These are phyloP conservation scores for Reticulitermes speratus DNA, from an alignment of 1,140 invertebrate genomes.

Conservation along the genomic window DNA sequence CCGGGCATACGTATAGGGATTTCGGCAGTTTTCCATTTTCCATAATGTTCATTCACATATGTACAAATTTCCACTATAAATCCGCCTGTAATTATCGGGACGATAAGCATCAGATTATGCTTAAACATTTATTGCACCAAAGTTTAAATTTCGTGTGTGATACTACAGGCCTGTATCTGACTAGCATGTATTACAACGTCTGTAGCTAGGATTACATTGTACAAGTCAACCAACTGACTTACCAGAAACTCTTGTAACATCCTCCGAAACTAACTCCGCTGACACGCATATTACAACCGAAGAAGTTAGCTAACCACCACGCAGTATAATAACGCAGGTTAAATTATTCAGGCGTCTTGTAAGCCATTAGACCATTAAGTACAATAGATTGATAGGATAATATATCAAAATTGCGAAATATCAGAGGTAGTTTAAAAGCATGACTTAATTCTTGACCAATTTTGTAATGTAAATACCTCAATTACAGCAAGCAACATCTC, in stretches of 20 bases:
- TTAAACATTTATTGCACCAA: too few relatives aligned
- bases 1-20: too few relatives aligned
- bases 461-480: constrained; percentile 11
- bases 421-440: neutral
- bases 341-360: neutral
- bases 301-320: neutral
- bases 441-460: neutral
- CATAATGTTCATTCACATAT: too few relatives aligned
- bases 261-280: neutral
- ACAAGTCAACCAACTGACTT: too few relatives aligned
- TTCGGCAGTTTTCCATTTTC: too few relatives aligned
- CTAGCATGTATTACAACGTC: neutral
- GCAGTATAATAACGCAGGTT: neutral
- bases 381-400: neutral
- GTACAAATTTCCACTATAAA: too few relatives aligned
- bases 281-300: neutral
- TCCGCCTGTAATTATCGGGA: too few relatives aligned
- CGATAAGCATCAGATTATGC: too few relatives aligned
- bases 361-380: neutral
- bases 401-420: constrained; percentile 12
- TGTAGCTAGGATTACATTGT: neutral
- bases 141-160: too few relatives aligned
- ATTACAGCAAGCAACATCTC: neutral
- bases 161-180: too few relatives aligned
- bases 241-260: neutral